Conservation (phyloP, 2,113 vertebrate genomes). For the Narcine bancroftii region DNA sequence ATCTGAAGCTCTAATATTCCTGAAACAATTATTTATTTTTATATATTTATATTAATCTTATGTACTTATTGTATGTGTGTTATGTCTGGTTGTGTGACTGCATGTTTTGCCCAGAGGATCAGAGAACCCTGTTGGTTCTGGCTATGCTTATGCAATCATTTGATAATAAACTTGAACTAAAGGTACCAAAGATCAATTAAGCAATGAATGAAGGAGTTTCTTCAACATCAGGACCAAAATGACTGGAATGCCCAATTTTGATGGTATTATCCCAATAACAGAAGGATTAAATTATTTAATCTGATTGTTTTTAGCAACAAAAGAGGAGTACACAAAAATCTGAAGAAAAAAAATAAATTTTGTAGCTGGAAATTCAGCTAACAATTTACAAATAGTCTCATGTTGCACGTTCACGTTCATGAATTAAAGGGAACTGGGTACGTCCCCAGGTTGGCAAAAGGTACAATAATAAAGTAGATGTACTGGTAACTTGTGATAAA, state of each 20-base stretch:
- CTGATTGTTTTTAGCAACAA: neutral
- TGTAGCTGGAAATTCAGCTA: neutral
- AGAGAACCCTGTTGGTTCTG: too few species aligned
- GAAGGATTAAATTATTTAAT: neutral
- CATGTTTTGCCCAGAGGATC: too few species aligned
- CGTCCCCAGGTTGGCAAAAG: neutral
- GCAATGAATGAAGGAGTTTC: neutral
- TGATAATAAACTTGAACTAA: too few species aligned
- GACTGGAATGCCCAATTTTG: neutral
- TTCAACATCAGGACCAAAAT: neutral
- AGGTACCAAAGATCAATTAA: neutral
- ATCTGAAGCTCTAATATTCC: too few species aligned
- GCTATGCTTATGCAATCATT: too few species aligned
- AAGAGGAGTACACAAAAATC: neutral
- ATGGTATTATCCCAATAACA: neutral
- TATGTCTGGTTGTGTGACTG: too few species aligned
- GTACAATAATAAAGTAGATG: neutral
- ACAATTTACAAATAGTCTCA: neutral
- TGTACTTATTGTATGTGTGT: too few species aligned
- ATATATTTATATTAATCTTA: too few species aligned
- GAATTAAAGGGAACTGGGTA: neutral
- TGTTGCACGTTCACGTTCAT: too few species aligned
- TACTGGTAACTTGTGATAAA: too few species aligned
- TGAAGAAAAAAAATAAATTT: neutral
- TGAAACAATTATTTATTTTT: too few species aligned